phyloP scores from a whole-genome alignment of 2,888 invertebrate species.

The Diarsia mendica region DNA sequence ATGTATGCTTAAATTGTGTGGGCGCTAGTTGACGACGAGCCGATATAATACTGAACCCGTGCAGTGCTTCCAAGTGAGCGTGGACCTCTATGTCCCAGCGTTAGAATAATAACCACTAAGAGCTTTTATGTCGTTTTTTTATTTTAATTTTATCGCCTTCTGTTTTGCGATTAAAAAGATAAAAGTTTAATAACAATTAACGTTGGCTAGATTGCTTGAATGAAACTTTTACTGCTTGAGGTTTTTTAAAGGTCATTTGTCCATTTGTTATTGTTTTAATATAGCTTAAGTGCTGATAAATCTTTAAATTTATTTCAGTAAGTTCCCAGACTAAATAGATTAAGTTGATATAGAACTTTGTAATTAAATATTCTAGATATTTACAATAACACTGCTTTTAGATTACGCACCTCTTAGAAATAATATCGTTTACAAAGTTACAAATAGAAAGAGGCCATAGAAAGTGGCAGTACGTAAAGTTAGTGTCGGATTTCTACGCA shows the following conservation, averaged over 20 bases:
- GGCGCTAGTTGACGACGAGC: not conserved
- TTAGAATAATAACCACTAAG: conserved; percentile 27
- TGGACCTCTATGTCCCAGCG: not conserved
- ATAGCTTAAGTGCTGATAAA: not conserved
- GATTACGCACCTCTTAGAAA: not conserved
- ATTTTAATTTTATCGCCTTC: conserved; percentile 32
- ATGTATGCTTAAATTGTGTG: not conserved
- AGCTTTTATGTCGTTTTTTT: conserved; percentile 26
- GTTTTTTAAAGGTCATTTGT: conserved; percentile 8
- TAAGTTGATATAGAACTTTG: not conserved
- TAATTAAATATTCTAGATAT: not conserved
- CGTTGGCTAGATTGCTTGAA: conserved; percentile 29
- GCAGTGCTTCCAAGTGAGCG: not conserved
- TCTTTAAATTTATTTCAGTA: not conserved
- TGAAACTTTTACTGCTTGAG: conserved; percentile 30
- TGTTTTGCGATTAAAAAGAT: conserved; percentile 43
- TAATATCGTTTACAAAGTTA: not conserved
- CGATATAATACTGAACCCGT: not conserved
- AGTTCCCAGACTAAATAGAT: not conserved
- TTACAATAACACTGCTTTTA: not conserved
- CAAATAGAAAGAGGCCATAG: not conserved
- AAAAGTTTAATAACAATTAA: conserved; percentile 42
- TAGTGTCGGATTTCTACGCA: conserved; percentile 21
- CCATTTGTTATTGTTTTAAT: conserved; percentile 10
- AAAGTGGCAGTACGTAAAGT: not conserved